Base-by-base conservation (phyloP, 2,797 vertebrate species). In the Mus spretus region DNA sequence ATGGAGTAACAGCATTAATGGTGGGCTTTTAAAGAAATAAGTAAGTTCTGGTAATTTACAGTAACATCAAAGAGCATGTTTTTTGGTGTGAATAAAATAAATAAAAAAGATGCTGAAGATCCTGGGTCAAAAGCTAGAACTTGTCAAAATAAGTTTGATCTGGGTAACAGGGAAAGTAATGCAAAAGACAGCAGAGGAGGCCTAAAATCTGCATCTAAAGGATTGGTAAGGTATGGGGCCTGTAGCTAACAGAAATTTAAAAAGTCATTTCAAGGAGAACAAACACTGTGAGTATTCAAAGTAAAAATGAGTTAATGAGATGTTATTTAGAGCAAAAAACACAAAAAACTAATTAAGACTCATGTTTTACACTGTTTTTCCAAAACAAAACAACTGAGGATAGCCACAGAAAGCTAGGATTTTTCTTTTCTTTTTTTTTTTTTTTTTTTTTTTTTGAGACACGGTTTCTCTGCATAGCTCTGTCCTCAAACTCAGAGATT, bases 181-280 rank as follows among this genome's bases (percentile, higher is more conserved):
- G 20, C 28, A 96, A 93, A 19, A 91, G 34, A 93, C 0, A 94
- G 24, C 44, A 93, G 53, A 95, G 55, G 47, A 57, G 24, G 11
- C 53, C 26, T 86, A 20, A 95, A 95, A 96, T n/a, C 83, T 74
- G n/a, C 47, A 87, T 37, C 20, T 75, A 82, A 93, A 96, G 50
- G 95, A 96, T 3, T 87, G 28, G 4, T 78, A 12, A 93, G n/a
- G 44, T 94, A 89, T 44, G 53, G 57, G 26, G 26, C 37, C 86
- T 89, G 6, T 19, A 92, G 63, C 31, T 84, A 96, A 24, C 8
- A 19, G 13, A 93, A 96, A 94, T 22, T 55, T 86, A 53, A 95
- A 80, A 95, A 92, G 89, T 89, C 70, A 95, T 75, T 95, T 92
- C 72, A 95, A 93, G 12, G 55, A 86, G 24, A 82, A 22, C 14